phyloP scores from a whole-genome alignment of 1,140 invertebrate genomes.

The Drosophila persimilis region DNA sequence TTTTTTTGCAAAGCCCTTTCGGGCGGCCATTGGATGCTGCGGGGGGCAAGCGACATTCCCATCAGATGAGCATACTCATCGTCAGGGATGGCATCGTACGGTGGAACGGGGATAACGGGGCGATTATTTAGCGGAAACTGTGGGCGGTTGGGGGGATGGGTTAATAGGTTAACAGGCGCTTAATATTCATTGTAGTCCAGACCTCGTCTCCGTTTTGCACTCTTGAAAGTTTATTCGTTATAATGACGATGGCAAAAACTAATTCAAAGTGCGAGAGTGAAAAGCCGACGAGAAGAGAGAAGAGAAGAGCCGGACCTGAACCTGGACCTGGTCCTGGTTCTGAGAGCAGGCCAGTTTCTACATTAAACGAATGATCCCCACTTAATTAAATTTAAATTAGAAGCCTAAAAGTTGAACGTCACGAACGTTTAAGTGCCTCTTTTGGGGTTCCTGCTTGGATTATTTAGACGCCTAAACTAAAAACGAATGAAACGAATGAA shows the following conservation, averaged over 20 bases:
- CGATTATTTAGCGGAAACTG: constrained; percentile 60
- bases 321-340: background rate
- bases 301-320: background rate
- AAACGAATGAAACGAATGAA: constrained; percentile 58
- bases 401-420: constrained; percentile 76
- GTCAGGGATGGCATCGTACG: constrained; percentile 20
- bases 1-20: constrained; percentile 17
- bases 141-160: constrained; percentile 2
- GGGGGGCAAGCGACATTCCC: background rate
- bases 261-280: constrained; percentile 30
- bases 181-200: constrained; percentile 69
- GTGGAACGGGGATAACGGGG: constrained; percentile 28
- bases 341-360: constrained; percentile 27
- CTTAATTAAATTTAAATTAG: constrained; percentile 82
- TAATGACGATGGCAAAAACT: constrained; percentile 73
- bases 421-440: constrained; percentile 51
- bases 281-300: background rate
- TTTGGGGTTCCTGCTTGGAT: background rate
- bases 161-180: constrained; percentile 77
- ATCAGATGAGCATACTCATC: constrained; percentile 47
- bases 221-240: constrained; percentile 70
- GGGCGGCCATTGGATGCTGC: background rate
- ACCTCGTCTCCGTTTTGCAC: constrained; percentile 6
- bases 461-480: constrained; percentile 43
- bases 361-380: constrained; percentile 63